A percentile compares a stretch with the other conserved stretches of the same genome.
Evolutionary conservation across 2,888 invertebrate species (phyloP).

Genomic region (Polydrusus pterygomalis): DNA sequence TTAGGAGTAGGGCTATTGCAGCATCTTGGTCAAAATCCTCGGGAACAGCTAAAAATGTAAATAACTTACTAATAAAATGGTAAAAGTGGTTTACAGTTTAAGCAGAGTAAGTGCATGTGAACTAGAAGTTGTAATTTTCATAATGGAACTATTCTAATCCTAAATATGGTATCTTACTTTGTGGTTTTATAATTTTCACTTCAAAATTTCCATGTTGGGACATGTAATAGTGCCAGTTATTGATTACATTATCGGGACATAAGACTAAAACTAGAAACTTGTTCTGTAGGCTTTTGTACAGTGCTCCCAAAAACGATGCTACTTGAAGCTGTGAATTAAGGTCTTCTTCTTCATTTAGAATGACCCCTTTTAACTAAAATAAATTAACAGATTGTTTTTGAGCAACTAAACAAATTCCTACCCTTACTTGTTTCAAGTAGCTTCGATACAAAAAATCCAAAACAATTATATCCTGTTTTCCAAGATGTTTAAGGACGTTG

Average conservation of each 20-base stretch:
- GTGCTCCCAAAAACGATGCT: conserved; percentile 62
- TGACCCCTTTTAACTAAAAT: conserved; percentile 65
- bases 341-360: conserved; percentile 66
- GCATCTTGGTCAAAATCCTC: conserved; percentile 55
- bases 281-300: conserved; percentile 52
- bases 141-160: not conserved
- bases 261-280: conserved; percentile 61
- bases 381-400: not conserved
- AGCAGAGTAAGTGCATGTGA: too few species aligned
- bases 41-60: conserved; percentile 53
- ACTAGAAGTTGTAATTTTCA: too few species aligned
- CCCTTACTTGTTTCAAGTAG: conserved; percentile 62
- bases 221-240: conserved; percentile 65
- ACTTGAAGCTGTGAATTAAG: conserved; percentile 65
- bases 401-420: not conserved
- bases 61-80: not conserved
- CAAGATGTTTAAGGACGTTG: conserved; percentile 58
- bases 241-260: conserved; percentile 58
- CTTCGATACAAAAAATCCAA: conserved; percentile 64
- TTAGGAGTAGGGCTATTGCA: conserved; percentile 59
- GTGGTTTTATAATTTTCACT: conserved; percentile 56
- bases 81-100: too few species aligned
- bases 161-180: conserved; percentile 7
- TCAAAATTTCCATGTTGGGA: conserved; percentile 59
- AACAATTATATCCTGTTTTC: conserved; percentile 61